Evolutionary conservation across 2,888 invertebrate genomes (phyloP), one percentile per base, ranked within the genome.

Genomic region (Thecophora atra): DNA sequence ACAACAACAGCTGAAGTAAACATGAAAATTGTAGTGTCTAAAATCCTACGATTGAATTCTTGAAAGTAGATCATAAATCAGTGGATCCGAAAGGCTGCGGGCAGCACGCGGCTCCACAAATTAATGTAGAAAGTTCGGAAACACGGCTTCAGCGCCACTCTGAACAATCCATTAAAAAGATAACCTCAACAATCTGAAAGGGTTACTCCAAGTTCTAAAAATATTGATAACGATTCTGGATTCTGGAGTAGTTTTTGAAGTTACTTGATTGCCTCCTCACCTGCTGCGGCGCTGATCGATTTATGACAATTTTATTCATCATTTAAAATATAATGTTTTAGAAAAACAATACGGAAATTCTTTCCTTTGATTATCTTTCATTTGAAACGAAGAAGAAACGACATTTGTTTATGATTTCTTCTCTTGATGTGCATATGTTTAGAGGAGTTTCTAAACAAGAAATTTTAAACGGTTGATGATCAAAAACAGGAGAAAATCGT

Each of bases 271-370:
- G 56, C 42, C 44, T 15, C 58, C 21, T 28, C 58, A 17, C 58
- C 58, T 58, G 74, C 71, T 71, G 74, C n/a, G 72, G 68, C 71
- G 74, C 13, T 72, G 74, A 74, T 63, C 54, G 65, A 72, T 74
- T 74, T 74, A 74, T 74, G 24, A 62, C 37, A 51, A 62, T 71
- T 73, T 63, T 64, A 71, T 66, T 37, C 70, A 19, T 51, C 26
- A 37, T 54, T n/a, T 21, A 54, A 54, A 54, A 21, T 19, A 37
- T 37, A 37, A 8, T 37, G 6, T 37, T 11, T 8, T 11, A 8
- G 11, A 37, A 47, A 47, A 15, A 17, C 13, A 11, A 47, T n/a
- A n/a, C 1, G 47, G 47, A 47, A 47, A 8, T n/a, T n/a, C 5
- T 47, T n/a, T 37, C 37, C 7, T 47, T 47, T n/a, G 56, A 24